phyloP scores from a whole-genome alignment of 2,888 invertebrate species.

The Heliconius aoede region DNA sequence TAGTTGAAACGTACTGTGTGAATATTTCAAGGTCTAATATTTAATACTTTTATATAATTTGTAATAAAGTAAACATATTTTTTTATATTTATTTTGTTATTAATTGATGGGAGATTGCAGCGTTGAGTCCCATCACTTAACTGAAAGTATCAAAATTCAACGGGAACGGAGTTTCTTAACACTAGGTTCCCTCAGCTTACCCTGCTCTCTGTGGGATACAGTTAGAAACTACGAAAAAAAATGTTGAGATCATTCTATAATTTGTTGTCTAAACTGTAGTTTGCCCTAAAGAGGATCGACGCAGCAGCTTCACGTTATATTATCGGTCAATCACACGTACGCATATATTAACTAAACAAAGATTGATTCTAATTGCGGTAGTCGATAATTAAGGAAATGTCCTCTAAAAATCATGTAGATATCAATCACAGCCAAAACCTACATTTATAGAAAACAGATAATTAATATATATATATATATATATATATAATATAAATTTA shows the following conservation, averaged over 20 bases:
- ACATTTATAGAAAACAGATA: neutral
- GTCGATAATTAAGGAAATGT: slow-evolving; percentile 21
- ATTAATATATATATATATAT: neutral
- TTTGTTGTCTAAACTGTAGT: neutral
- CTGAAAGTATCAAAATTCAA: no score
- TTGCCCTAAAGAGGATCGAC: neutral
- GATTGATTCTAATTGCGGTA: neutral
- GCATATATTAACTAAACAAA: slow-evolving; percentile 19
- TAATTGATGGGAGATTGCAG: no score
- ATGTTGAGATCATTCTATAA: neutral
- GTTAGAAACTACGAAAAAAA: no score
- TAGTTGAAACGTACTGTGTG: slow-evolving; percentile 2
- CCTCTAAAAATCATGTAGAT: slow-evolving; percentile 6
- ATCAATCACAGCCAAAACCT: slow-evolving; percentile 26
- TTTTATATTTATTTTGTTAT: neutral
- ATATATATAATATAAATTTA: no score
- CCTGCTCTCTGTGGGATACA: no score
- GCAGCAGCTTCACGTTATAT: neutral
- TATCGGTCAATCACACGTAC: slow-evolving; percentile 22
- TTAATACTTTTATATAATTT: slow-evolving; percentile 1
- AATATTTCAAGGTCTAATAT: slow-evolving; percentile 12
- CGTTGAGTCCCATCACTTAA: no score
- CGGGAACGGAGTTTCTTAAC: no score
- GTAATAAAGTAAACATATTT: neutral
- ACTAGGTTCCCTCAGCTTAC: no score